Conservation (phyloP, 2,113 vertebrate genomes). For the Podarcis cretensis region DNA sequence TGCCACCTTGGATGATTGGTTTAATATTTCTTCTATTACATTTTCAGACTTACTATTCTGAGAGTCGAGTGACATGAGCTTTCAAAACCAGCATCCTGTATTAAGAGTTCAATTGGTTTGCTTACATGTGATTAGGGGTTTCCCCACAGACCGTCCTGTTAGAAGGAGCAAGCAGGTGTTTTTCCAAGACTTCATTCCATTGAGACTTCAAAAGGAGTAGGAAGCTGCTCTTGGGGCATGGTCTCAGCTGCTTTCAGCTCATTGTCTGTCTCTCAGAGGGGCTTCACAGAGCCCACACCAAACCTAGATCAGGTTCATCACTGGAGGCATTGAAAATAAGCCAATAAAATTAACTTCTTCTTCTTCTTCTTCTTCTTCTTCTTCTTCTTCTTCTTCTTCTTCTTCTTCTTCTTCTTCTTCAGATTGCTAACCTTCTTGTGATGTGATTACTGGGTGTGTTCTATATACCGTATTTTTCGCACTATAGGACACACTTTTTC, state of each 20-base stretch:
- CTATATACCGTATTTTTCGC: background rate
- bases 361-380: too few species aligned
- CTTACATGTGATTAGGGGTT: background rate
- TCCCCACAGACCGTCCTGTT: background rate
- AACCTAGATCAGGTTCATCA: too few species aligned
- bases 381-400: too few species aligned
- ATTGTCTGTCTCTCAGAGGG: background rate
- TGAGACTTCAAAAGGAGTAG: too few species aligned
- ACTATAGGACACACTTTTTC: too few species aligned
- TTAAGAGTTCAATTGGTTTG: background rate
- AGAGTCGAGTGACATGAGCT: constrained; percentile 14
- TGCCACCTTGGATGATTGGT: constrained; percentile 3
- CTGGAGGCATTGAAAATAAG: background rate
- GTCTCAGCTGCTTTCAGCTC: background rate
- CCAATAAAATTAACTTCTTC: too few species aligned
- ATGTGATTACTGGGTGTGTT: background rate
- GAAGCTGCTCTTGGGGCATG: background rate
- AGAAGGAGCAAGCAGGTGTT: background rate
- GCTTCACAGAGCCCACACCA: background rate
- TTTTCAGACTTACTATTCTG: constrained; percentile 5
- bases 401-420: too few species aligned
- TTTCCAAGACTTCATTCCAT: too few species aligned
- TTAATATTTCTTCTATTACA: background rate
- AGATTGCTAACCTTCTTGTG: background rate
- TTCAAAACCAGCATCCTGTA: constrained; percentile 35